Base-by-base conservation (phyloP, 2,888 invertebrate genomes). In the Ptychoptera contaminata region DNA sequence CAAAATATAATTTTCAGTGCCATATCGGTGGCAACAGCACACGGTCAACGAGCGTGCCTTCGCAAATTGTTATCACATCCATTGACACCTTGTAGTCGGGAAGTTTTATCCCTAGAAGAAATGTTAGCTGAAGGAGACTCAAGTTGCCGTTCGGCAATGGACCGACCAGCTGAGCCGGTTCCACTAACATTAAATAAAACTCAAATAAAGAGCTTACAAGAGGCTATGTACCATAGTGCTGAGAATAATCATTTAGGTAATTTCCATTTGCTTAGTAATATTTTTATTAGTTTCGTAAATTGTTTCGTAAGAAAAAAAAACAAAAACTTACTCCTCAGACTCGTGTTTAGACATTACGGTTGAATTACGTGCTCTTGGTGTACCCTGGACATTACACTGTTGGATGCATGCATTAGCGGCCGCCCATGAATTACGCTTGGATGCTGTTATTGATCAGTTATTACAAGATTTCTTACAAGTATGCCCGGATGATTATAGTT, bases 141-240 rank as follows among this genome's bases (percentile, higher is more conserved):
- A 51, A 49, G 56, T 52, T 50, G 55, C 46, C 52, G 65, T 51
- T 57, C 45, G 57, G 43, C 62, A 61, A 42, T 49, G 52, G 47
- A 55, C 53, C 60, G 51, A 50, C 61, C 49, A 63, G 61, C 60
- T 52, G 65, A 57, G 56, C 60, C 61, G 14, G 55, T 61, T 37
- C 59, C 57, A 50, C 59, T 57, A 49, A 59, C 61, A 47, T 72
- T 86, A 57, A 85, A 77, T 53, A 90, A 90, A 65, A 73, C 77
- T 31, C 88, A 91, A 66, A 79, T 83, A 51, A 80, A 87, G 54
- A 80, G 84, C 37, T 68, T 91, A 46, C 88, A 91, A 58, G 91
- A 92, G 63, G 90, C 92, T 16, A 86, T 93, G 86, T 93, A 92
- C 60, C 90, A 90, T 59, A 87, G 88, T 48, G 85, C 90, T 0